Base-by-base conservation (phyloP, 1,140 invertebrate species). In the Oryzaephilus surinamensis region DNA sequence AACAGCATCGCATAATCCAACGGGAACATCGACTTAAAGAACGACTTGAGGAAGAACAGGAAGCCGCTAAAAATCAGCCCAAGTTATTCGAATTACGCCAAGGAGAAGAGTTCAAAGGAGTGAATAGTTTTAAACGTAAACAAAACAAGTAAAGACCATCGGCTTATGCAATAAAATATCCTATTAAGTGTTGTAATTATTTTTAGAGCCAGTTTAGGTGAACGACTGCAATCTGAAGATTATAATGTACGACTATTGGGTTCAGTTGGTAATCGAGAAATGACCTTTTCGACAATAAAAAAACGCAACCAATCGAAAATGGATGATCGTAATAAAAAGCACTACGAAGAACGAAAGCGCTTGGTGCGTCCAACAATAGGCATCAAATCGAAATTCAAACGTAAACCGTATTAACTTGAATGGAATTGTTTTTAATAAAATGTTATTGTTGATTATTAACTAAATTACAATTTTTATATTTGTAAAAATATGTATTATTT, bases 281-380 rank as follows among this genome's bases (percentile, higher is more conserved):
- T 90, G 77, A 82, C 78, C 11, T 91, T 88, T 45, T 70, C 64
- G 5, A 65, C 72, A 12, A 73, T 77, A 73, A 61, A 60, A 60
- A 27, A 67, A 66, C 46, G 58, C 66, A 15, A 68, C 74, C 46
- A 69, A 64, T n/a, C n/a, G 36, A 63, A 69, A 47, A 45, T 64
- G 17, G 50, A 61, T 36, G 52, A 63, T 32, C 54, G 59, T 39
- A 60, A 62, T 23, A 73, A 74, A 46, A 71, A 72, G 54, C 82
- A 86, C 55, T 71, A 75, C 46, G 70, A 77, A 52, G 84, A 88
- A 51, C 68, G 84, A 10, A 79, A 74, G 50, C 70, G 77, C 54
- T 56, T 85, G 14, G 67, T 84, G 11, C 63, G 87, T 56, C 76
- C 80, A 41, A 81, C 80, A 31, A 39, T 35, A 31, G 51, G 54